These are phyloP conservation scores for Orius insidiosus DNA, from an alignment of 1,140 invertebrate genomes.

Conservation along the genomic window DNA sequence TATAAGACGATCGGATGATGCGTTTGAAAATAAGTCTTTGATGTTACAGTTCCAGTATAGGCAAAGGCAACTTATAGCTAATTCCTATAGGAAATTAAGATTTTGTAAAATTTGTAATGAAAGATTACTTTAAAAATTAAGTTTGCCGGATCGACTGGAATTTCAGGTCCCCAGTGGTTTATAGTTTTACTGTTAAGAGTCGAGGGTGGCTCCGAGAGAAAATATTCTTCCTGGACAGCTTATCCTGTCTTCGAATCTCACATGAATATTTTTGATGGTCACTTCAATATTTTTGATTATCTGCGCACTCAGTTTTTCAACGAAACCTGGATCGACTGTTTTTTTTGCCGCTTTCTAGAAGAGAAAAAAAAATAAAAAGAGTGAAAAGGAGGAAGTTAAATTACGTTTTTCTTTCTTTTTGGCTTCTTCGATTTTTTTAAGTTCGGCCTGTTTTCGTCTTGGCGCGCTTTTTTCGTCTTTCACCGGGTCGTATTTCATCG, in stretches of 20 bases:
- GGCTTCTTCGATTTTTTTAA: conserved; percentile 64
- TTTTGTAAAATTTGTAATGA: neutral
- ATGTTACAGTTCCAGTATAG: conserved; percentile 77
- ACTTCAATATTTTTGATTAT: conserved; percentile 98
- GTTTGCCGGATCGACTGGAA: conserved; percentile 59
- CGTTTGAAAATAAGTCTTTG: conserved; percentile 36
- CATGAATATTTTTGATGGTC: conserved; percentile 83
- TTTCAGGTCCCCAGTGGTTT: conserved; percentile 46
- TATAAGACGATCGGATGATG: conserved; percentile 27
- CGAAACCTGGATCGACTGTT: conserved; percentile 34
- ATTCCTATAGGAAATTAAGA: conserved; percentile 37
- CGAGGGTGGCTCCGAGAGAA: conserved; percentile 74
- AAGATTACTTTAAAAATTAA: conserved; percentile 67
- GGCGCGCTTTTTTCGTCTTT: conserved; percentile 66
- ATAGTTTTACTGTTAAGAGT: conserved; percentile 62
- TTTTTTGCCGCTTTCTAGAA: neutral
- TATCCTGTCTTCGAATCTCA: conserved; percentile 85
- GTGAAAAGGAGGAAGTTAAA: too few relatives aligned
- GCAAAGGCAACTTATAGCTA: conserved; percentile 66
- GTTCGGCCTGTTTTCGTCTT: conserved; percentile 71
- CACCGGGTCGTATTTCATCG: conserved; percentile 71
- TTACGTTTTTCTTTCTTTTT: conserved; percentile 58
- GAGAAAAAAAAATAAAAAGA: too few relatives aligned
- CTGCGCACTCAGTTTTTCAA: conserved; percentile 86
- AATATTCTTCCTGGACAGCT: conserved; percentile 66